Conservation (phyloP, 2,113 vertebrate genomes). For the Pholis gunnellus region DNA sequence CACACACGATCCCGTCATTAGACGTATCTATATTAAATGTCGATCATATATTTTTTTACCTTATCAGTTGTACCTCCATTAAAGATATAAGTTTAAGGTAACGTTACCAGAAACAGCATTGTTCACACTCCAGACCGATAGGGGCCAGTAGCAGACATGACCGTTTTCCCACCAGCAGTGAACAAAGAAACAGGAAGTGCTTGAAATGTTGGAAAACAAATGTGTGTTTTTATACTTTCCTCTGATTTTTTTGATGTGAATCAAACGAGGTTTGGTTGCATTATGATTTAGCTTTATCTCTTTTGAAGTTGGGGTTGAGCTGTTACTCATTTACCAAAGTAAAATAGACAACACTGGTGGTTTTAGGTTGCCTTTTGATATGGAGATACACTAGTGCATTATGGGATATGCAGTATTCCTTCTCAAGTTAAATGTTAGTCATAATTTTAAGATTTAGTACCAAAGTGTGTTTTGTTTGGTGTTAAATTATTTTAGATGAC, state of each 20-base stretch:
- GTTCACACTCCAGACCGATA: neutral
- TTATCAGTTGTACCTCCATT: neutral
- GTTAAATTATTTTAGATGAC: too few relatives aligned
- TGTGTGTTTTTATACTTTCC: neutral
- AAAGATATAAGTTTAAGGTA: neutral
- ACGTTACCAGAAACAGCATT: neutral
- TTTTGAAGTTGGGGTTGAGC: neutral
- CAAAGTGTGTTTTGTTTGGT: too few relatives aligned
- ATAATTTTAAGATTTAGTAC: too few relatives aligned
- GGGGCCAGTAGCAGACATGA: neutral
- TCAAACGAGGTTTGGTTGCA: neutral
- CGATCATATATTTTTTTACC: fast-evolving
- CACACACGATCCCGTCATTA: neutral
- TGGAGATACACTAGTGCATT: too few relatives aligned
- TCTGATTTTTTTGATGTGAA: neutral
- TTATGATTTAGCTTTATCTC: neutral
- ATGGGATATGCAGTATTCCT: too few relatives aligned
- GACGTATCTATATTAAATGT: fast-evolving
- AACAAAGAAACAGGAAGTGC: neutral
- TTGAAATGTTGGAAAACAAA: neutral
- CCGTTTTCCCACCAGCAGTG: neutral
- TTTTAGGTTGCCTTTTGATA: too few relatives aligned
- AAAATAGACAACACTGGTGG: too few relatives aligned
- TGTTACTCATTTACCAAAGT: neutral
- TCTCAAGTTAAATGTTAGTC: too few relatives aligned